Conservation (phyloP, 92 coral and sea anemone genomes). For the Diadumene lineata region DNA sequence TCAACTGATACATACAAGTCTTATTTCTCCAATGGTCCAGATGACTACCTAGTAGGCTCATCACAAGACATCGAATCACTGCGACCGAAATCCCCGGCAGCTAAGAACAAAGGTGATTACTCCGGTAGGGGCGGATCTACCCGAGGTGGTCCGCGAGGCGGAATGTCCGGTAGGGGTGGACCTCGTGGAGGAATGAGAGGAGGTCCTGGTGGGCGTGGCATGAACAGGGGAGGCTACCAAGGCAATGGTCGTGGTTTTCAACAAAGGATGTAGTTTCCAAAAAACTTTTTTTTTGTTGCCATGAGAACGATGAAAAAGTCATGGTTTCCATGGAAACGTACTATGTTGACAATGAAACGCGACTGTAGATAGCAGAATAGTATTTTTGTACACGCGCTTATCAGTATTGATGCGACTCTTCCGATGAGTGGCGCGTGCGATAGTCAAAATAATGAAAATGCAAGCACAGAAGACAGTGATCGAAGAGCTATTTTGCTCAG, state of each 20-base stretch:
- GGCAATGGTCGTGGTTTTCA: constrained; percentile 45
- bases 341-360: too few species aligned
- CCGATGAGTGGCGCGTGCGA: too few species aligned
- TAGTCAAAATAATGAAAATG: too few species aligned
- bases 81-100: constrained; percentile 94
- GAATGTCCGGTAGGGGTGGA: constrained; percentile 73
- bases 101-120: constrained; percentile 89
- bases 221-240: constrained; percentile 45
- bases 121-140: constrained; percentile 83
- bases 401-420: too few species aligned
- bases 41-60: constrained; percentile 85
- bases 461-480: too few species aligned
- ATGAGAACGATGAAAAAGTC: background rate
- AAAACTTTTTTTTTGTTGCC: background rate
- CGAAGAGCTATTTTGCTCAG: too few species aligned
- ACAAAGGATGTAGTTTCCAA: constrained; percentile 25
- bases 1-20: constrained; percentile 94
- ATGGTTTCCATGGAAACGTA: background rate
- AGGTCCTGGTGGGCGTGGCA: constrained; percentile 72
- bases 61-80: constrained; percentile 95
- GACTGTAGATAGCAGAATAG: too few species aligned
- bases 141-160: constrained; percentile 68
- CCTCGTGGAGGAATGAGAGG: constrained; percentile 80
- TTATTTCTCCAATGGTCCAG: constrained; percentile 78
- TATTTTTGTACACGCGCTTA: too few species aligned